Conservation (phyloP, 1,140 invertebrate genomes). For the Nasonia giraulti region DNA sequence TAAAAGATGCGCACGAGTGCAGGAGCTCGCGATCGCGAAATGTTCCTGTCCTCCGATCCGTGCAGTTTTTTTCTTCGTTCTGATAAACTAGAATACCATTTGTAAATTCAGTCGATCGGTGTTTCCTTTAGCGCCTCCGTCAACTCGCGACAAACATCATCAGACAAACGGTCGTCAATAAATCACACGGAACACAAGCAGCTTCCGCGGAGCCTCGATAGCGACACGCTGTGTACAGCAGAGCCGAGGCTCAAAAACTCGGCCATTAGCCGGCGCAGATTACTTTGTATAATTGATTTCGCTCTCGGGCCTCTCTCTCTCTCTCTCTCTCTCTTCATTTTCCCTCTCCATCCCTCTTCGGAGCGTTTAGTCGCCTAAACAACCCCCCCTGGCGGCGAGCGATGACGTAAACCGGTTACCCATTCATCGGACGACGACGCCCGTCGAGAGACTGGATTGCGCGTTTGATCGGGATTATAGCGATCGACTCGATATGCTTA, state of each 20-base stretch:
- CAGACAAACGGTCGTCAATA: too few relatives aligned
- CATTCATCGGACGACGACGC: neutral
- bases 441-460: neutral
- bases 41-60: neutral
- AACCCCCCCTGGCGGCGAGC: neutral
- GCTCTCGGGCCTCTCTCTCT: neutral
- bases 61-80: neutral
- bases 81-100: neutral
- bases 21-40: neutral
- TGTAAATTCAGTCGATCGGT: too few relatives aligned
- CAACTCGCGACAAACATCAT: too few relatives aligned
- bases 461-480: neutral
- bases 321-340: neutral
- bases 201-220: neutral
- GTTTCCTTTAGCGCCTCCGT: too few relatives aligned
- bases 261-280: neutral
- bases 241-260: neutral
- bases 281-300: constrained; percentile 13
- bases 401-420: neutral
- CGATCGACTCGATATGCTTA: neutral
- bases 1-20: neutral
- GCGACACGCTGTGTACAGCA: neutral
- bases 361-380: neutral
- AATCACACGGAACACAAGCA: too few relatives aligned
- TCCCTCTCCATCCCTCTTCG: neutral